phyloP scores from a whole-genome alignment of 2,888 invertebrate species.

The Erebia palarica region DNA sequence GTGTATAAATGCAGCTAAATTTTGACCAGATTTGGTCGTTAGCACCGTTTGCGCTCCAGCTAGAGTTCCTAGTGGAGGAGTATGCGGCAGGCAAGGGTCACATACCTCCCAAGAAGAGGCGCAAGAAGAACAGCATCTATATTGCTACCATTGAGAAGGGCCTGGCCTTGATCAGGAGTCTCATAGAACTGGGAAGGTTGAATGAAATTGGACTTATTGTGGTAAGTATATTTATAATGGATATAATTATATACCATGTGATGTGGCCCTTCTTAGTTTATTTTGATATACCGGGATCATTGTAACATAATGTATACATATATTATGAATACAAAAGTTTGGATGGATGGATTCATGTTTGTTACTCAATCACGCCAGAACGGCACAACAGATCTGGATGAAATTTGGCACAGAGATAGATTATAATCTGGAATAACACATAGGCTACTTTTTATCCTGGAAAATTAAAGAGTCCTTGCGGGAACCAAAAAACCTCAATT shows the following conservation, averaged over 20 bases:
- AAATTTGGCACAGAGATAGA: too few species aligned
- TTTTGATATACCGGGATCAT: too few species aligned
- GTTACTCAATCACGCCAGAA: too few species aligned
- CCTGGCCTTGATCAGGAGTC: conserved; percentile 90
- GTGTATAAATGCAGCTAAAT: conserved; percentile 19
- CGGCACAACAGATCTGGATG: too few species aligned
- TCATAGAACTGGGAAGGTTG: conserved; percentile 89
- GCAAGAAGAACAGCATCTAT: conserved; percentile 90
- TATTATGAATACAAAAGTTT: too few species aligned
- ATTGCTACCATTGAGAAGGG: conserved; percentile 98
- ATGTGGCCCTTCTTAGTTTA: too few species aligned
- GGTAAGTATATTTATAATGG: conserved; percentile 50
- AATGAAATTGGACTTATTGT: conserved; percentile 90
- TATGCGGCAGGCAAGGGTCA: conserved; percentile 97
- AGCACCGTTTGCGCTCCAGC: conserved; percentile 92
- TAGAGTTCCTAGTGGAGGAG: conserved; percentile 96
- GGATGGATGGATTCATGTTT: too few species aligned
- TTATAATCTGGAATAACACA: too few species aligned
- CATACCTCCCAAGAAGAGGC: conserved; percentile 90
- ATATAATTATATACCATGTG: background rate
- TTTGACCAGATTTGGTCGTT: conserved; percentile 90
- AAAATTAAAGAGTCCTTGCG: too few species aligned
- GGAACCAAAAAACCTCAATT: too few species aligned
- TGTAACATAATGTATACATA: too few species aligned
- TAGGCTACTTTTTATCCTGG: too few species aligned